Evolutionary conservation across 2,113 vertebrate species (phyloP), one percentile per base, ranked within the genome.

Genomic region (Aptenodytes patagonicus): DNA sequence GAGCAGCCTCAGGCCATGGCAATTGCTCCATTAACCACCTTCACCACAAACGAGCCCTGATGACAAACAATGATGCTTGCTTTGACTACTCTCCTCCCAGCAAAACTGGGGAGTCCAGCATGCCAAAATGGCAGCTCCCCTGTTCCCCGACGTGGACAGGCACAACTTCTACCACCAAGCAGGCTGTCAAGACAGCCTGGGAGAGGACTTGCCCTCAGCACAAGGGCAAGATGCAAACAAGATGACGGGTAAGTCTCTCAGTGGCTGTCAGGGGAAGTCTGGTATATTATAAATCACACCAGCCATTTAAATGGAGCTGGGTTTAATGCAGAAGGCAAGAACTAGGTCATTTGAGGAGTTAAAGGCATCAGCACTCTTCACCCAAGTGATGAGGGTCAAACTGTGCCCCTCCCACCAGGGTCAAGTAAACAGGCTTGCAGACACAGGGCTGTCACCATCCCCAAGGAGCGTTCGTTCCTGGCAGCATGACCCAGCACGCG

Each of bases 401-500:
- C 55, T 17, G 17, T 44, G 19, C 31, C 42, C 32, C 29, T 87
- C 65, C 32, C 69, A 71, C 31, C 70, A 49, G n/a, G 19, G 31
- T 38, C 57, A 81, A 9, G 26, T 32, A 42, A 62, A 36, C 29
- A 68, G 51, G n/a, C 60, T 19, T 52, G 47, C 17, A 40, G 44
- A 69, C 76, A 77, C 11, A 15, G 29, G 38, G 55, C 26, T 38
- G 55, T 46, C 60, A 22, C 24, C 32, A 51, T 8, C 79, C 69
- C 91, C 2, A 4, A 68, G 81, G 34, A 87, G 68, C 17, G 1
- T 9, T 76, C 44, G 32, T 42, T 73, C 52, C 61, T 9, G 0
- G 26, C 4, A 66, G 51, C 79, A 21, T 2, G 1, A 65, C 11
- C 15, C 6, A 3, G 32, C 26, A 10, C 0, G 0, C 5, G 1